Conservation (phyloP, 2,113 vertebrate genomes). For the Erpornis zantholeuca region DNA sequence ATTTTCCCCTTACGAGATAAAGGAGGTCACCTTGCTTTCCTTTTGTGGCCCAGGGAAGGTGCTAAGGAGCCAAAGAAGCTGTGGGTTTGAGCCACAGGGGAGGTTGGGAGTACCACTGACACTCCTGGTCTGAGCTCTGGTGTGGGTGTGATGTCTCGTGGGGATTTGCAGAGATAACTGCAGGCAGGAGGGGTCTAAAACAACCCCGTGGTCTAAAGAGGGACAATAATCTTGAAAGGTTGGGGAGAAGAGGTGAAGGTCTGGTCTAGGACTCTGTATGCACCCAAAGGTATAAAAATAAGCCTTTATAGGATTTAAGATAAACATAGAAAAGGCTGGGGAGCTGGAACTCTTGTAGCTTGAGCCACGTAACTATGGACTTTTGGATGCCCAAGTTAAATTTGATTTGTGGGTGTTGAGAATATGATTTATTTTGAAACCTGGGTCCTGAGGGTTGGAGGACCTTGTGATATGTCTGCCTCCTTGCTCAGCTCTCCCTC, state of each 20-base stretch:
- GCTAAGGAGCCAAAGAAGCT: neutral
- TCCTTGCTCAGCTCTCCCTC: neutral
- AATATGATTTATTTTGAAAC: neutral
- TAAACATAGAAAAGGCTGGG: neutral
- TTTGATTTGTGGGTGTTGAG: neutral
- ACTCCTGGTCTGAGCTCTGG: neutral
- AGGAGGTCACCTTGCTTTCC: neutral
- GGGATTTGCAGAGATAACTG: neutral
- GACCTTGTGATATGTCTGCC: neutral
- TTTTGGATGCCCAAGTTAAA: neutral
- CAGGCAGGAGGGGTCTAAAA: neutral
- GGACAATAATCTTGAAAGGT: accelerated
- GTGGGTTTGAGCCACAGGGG: too few relatives aligned
- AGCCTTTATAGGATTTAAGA: neutral
- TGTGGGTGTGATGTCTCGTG: too few relatives aligned
- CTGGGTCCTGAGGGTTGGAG: neutral
- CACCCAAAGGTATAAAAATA: neutral
- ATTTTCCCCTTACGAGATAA: neutral
- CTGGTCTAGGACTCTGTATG: accelerated
- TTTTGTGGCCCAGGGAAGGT: neutral
- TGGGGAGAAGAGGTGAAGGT: neutral
- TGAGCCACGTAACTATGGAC: neutral
- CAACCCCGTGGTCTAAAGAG: neutral
- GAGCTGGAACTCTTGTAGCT: neutral
- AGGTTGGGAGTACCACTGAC: too few relatives aligned